Evolutionary conservation across 2,888 invertebrate genomes (phyloP), one percentile per base, ranked within the genome.

Genomic region (Agonopterix subpropinquella): DNA sequence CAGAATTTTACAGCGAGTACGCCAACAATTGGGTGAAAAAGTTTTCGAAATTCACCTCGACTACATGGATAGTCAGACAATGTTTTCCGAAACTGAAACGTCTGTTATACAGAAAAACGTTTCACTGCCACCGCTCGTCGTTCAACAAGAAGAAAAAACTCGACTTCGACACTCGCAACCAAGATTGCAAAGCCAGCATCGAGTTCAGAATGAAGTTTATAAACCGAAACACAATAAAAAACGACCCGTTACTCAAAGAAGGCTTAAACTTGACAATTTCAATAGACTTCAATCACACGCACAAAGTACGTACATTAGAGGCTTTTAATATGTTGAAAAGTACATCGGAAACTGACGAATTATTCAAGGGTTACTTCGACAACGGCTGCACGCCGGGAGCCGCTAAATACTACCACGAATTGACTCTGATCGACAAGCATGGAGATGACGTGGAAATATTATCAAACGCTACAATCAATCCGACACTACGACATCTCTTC

Each of bases 31-130:
- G 73, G 73, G 59, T 73, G 0, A 50, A 44, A 2, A 67, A 64
- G 41, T 73, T 75, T 46, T 61, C 65, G 0, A 58, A 51, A 39
- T 73, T 67, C 48, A 73, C 73, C 0, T 56, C 62, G n/a, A 68
- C 66, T 0, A 56, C 52, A 0, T 69, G 68, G 74, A 67, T 65
- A 11, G 67, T 70, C 1, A 49, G 58, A 41, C 46, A 44, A 13
- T 54, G 55, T 10, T 69, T 55, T 35, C 59, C 63, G 1, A 58
- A 58, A 11, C 5, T 63, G 8, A 66, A 67, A 41, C 55, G 72
- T 18, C 36, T 69, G 41, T 18, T 62, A 4, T 69, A 53, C 44
- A 57, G 70, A 18, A 71, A 72, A 57, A 47, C 57, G 1, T 74
- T 53, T 54, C 48, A 39, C 0, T 74, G 74, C 35, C 65, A 66